Conservation (phyloP, 2,888 invertebrate species). For the Cistogaster globosa region DNA sequence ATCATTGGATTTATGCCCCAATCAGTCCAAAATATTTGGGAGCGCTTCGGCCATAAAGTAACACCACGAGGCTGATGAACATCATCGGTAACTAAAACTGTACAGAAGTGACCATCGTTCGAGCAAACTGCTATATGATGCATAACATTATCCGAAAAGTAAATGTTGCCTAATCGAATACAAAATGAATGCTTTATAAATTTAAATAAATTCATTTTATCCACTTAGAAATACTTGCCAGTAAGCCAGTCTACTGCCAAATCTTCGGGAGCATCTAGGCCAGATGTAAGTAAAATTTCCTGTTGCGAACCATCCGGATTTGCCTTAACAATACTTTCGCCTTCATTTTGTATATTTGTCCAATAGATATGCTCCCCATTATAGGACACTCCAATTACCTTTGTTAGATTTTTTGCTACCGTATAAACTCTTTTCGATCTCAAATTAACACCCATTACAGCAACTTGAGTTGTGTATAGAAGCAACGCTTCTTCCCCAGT, state of each 20-base stretch:
- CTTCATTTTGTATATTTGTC: slow-evolving; percentile 88
- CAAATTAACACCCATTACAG: slow-evolving; percentile 87
- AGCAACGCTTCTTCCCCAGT: slow-evolving; percentile 87
- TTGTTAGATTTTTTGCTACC: slow-evolving; percentile 84
- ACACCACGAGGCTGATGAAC: slow-evolving; percentile 88
- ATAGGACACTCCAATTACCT: slow-evolving; percentile 87
- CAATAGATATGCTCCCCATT: slow-evolving; percentile 90
- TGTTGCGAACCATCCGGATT: slow-evolving; percentile 85
- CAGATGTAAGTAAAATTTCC: slow-evolving; percentile 86
- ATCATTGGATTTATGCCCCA: slow-evolving; percentile 91
- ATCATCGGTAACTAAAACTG: slow-evolving; percentile 86
- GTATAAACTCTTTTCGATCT: slow-evolving; percentile 83
- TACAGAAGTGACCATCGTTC: slow-evolving; percentile 87
- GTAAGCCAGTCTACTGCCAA: slow-evolving; percentile 91
- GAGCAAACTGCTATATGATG: slow-evolving; percentile 90
- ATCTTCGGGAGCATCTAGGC: slow-evolving; percentile 89
- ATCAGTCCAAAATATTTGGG: slow-evolving; percentile 96
- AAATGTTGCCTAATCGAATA: slow-evolving; percentile 85
- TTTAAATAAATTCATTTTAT: background rate
- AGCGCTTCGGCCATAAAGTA: slow-evolving; percentile 87
- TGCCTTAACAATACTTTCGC: slow-evolving; percentile 88
- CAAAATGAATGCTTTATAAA: background rate
- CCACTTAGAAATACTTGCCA: slow-evolving; percentile 76
- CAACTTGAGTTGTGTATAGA: slow-evolving; percentile 87
- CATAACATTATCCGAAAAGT: slow-evolving; percentile 90